A percentile compares a stretch with the other conserved stretches of the same genome.
These are phyloP conservation scores for Halesus radiatus DNA, from an alignment of 1,140 invertebrate genomes.

Conservation along the genomic window DNA sequence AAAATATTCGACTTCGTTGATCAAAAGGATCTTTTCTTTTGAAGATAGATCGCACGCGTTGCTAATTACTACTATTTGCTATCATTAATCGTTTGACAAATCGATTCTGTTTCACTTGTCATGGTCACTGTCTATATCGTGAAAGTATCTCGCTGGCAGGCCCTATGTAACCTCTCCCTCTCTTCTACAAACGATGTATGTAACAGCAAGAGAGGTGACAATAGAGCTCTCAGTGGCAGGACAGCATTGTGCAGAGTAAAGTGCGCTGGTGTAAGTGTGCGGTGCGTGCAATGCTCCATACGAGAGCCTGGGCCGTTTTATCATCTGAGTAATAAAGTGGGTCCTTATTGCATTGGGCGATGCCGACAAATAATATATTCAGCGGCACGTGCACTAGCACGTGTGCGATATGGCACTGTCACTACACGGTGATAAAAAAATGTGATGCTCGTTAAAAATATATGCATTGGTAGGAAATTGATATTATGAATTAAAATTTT, in stretches of 20 bases:
- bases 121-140: neutral
- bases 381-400: constrained; percentile 41
- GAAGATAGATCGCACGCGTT: too few species aligned
- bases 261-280: too few species aligned
- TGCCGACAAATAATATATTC: constrained; percentile 40
- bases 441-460: too few species aligned
- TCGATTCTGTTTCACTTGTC: constrained; percentile 21
- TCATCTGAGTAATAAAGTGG: neutral
- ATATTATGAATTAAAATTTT: too few species aligned
- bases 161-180: too few species aligned
- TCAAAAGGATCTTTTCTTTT: too few species aligned
- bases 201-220: too few species aligned
- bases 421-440: neutral
- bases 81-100: constrained; percentile 9
- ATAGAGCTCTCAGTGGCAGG: too few species aligned
- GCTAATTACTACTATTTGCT: neutral
- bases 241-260: too few species aligned
- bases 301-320: neutral
- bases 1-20: too few species aligned
- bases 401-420: constrained; percentile 1
- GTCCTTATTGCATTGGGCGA: neutral
- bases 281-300: neutral
- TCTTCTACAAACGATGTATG: too few species aligned
- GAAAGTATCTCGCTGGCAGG: neutral
- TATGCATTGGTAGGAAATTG: too few species aligned